phyloP scores from a whole-genome alignment of 2,888 invertebrate species.

The Priocnemis perturbator region DNA sequence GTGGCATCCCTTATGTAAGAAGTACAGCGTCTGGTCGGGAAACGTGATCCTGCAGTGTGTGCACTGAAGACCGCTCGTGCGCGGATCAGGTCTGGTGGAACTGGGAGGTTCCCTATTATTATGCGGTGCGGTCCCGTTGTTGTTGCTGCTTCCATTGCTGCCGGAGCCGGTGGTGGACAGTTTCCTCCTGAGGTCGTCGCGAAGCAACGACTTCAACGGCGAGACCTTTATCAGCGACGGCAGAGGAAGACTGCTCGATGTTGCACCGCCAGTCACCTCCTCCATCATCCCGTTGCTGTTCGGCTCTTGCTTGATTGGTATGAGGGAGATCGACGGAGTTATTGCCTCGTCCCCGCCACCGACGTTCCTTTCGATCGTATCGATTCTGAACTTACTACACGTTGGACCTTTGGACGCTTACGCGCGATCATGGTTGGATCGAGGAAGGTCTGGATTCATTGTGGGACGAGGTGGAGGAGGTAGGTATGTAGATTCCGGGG shows the following conservation, averaged over 20 bases:
- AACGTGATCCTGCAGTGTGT: constrained; percentile 93
- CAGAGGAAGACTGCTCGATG: constrained; percentile 80
- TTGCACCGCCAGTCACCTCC: constrained; percentile 74
- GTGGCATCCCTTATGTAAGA: constrained; percentile 98
- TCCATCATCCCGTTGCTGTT: constrained; percentile 76
- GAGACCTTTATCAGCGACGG: constrained; percentile 90
- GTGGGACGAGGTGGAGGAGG: no score
- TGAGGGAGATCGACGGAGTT: constrained; percentile 90
- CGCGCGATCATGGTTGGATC: no score
- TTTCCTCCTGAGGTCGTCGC: constrained; percentile 89
- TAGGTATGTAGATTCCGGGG: no score
- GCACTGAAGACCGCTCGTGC: constrained; percentile 83
- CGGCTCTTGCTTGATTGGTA: constrained; percentile 85
- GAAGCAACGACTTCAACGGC: constrained; percentile 88
- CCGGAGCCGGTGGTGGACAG: constrained; percentile 79
- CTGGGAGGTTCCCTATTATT: constrained; percentile 78
- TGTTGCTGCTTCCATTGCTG: constrained; percentile 57
- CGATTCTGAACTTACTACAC: background rate
- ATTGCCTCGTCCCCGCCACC: constrained; percentile 78
- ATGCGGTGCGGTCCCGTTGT: constrained; percentile 70
- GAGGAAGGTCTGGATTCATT: no score
- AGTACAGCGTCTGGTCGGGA: constrained; percentile 96
- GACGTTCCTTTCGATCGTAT: constrained; percentile 64
- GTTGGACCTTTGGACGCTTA: no score
- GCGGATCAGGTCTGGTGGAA: constrained; percentile 82